phyloP scores from a whole-genome alignment of 2,797 vertebrate species.

The Eulemur coronatus region DNA sequence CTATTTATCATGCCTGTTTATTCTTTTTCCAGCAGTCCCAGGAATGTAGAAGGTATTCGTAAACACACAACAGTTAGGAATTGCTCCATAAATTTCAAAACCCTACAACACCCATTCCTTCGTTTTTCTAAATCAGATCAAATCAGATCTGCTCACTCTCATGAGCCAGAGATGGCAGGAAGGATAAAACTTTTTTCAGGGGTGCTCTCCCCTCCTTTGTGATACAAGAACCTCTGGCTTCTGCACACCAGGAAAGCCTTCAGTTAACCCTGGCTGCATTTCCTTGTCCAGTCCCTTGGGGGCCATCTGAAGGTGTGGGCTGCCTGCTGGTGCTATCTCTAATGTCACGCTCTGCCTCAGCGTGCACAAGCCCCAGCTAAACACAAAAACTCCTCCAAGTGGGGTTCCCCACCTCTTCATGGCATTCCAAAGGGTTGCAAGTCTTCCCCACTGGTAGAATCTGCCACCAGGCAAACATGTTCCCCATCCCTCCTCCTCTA shows the following conservation, averaged over 20 bases:
- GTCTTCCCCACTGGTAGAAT: neutral
- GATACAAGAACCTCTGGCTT: neutral
- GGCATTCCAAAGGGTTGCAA: neutral
- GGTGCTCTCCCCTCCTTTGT: neutral
- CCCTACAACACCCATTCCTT: neutral
- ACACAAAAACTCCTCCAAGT: neutral
- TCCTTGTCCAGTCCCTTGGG: neutral
- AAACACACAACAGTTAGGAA: neutral
- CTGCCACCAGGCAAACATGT: neutral
- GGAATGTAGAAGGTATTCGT: neutral
- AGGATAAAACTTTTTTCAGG: neutral
- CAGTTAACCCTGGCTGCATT: neutral
- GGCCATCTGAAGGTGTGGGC: no score
- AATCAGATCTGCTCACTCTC: neutral
- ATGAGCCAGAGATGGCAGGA: neutral
- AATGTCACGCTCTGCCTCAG: neutral
- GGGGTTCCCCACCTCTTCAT: neutral
- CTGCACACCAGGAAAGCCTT: neutral
- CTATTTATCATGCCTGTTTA: neutral
- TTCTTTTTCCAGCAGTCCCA: neutral
- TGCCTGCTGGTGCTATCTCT: neutral
- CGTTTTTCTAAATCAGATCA: neutral
- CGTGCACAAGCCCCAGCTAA: neutral
- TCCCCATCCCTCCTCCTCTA: neutral
- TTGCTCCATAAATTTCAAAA: neutral